These are phyloP conservation scores for Pogonomyrmex californicus DNA, from an alignment of 1,140 invertebrate species.

Conservation along the genomic window DNA sequence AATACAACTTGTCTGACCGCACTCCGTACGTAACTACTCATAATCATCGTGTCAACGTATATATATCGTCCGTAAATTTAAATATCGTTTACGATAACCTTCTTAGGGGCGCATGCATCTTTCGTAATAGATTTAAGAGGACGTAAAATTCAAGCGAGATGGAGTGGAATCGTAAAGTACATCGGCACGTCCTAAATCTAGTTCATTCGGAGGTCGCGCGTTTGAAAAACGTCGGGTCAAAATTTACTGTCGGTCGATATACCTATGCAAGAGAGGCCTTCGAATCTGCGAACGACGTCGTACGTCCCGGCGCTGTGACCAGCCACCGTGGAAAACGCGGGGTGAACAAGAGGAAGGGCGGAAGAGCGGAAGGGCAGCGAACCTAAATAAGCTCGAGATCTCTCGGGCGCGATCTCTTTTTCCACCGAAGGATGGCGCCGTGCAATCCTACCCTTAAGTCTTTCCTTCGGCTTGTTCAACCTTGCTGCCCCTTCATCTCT, in stretches of 20 bases:
- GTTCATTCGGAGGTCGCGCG: conserved; percentile 33
- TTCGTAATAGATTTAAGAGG: conserved; percentile 20
- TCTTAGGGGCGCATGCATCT: not conserved
- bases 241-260: conserved; percentile 71
- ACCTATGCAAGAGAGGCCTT: conserved; percentile 62
- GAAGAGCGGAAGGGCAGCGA: conserved; percentile 13
- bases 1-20: not conserved
- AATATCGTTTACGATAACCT: not conserved
- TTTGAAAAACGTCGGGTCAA: conserved; percentile 53
- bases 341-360: not conserved
- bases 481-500: conserved; percentile 50
- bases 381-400: conserved; percentile 72
- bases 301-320: conserved; percentile 24
- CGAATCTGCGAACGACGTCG: conserved; percentile 61
- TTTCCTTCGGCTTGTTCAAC: conserved; percentile 47
- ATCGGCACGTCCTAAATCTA: conserved; percentile 45
- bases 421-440: conserved; percentile 41
- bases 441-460: conserved; percentile 52
- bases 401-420: conserved; percentile 61
- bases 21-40: conserved; percentile 1
- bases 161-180: conserved; percentile 32
- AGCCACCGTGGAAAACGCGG: conserved; percentile 15
- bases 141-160: conserved; percentile 32
- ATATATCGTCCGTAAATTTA: not conserved
- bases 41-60: not conserved